Evolutionary conservation across 1,140 invertebrate species (phyloP).

Genomic region (Nasonia vitripennis): DNA sequence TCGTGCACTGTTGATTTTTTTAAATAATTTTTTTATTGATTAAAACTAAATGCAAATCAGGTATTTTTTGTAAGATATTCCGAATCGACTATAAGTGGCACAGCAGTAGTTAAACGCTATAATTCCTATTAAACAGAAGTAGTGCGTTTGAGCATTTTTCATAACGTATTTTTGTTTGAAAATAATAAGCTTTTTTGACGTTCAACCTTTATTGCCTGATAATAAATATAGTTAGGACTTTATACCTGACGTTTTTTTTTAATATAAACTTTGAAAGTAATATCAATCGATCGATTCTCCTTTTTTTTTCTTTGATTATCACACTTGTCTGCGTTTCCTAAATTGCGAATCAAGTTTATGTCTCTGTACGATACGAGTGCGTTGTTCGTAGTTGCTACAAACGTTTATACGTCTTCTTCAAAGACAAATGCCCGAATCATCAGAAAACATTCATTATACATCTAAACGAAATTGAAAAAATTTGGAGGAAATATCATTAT

Average conservation of each 20-base stretch:
- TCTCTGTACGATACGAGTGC: slow-evolving; percentile 13
- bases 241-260: slow-evolving; percentile 29
- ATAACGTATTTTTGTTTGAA: slow-evolving; percentile 12
- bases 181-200: slow-evolving; percentile 35
- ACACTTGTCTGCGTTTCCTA: slow-evolving; percentile 38
- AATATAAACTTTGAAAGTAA: slow-evolving; percentile 1
- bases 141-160: slow-evolving; percentile 3
- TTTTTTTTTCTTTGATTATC: slow-evolving; percentile 40
- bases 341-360: slow-evolving; percentile 33
- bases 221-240: slow-evolving; percentile 14
- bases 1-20: slow-evolving; percentile 26
- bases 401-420: slow-evolving; percentile 12
- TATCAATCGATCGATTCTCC: background rate
- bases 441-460: slow-evolving; percentile 28
- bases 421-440: slow-evolving; percentile 18
- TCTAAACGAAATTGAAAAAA: slow-evolving; percentile 51
- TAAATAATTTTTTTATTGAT: background rate
- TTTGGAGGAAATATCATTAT: slow-evolving; percentile 39
- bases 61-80: slow-evolving; percentile 40
- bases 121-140: slow-evolving; percentile 30
- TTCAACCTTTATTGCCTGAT: slow-evolving; percentile 42
- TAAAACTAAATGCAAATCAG: background rate
- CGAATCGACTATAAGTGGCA: background rate
- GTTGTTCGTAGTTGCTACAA: slow-evolving; percentile 36
- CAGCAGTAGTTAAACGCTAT: slow-evolving; percentile 24